Conservation (phyloP, 2,113 vertebrate species). For the Atrichornis clamosus region DNA sequence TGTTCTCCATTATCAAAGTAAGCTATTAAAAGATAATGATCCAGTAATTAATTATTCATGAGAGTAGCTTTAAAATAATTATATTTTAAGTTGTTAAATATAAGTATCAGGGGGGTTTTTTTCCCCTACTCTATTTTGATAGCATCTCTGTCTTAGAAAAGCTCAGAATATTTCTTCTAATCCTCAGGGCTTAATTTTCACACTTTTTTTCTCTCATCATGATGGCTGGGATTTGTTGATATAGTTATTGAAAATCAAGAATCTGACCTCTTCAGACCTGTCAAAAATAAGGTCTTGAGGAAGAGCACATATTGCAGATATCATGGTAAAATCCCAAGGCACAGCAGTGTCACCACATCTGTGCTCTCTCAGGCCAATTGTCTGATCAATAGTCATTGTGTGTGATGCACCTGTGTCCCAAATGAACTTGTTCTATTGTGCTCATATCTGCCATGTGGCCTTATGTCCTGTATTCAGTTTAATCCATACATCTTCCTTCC, state of each 20-base stretch:
- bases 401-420: neutral
- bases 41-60: neutral
- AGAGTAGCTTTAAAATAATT: constrained; percentile 6
- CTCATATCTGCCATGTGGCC: neutral
- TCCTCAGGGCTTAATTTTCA: neutral
- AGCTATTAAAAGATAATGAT: constrained; percentile 11
- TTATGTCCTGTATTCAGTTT: neutral
- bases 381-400: neutral
- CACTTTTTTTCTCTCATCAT: neutral
- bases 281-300: neutral
- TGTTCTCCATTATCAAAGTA: neutral
- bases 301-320: neutral
- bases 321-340: neutral
- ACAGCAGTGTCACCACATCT: neutral
- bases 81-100: neutral
- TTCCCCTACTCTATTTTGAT: neutral
- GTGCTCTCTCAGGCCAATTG: neutral
- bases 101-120: neutral
- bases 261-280: neutral
- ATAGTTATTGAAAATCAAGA: neutral
- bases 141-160: neutral
- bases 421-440: neutral
- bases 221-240: neutral
- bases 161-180: neutral
- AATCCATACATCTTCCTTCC: neutral